A percentile compares a stretch with the other conserved stretches of the same genome.
These are phyloP conservation scores for Drosophila prosaltans DNA, from an alignment of 1,140 invertebrate species.

Conservation along the genomic window DNA sequence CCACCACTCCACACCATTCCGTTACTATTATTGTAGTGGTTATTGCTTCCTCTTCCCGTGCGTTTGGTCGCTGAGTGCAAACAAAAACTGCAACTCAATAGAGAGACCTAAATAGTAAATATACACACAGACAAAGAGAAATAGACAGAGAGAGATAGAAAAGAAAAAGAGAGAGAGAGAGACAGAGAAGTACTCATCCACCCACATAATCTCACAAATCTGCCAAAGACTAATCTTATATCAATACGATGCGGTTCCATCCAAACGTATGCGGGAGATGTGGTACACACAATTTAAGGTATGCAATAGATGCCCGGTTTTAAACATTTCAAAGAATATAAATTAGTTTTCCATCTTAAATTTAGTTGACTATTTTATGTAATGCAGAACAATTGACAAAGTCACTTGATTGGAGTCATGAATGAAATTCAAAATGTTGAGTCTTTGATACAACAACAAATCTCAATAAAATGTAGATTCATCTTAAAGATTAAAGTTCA, in stretches of 20 bases:
- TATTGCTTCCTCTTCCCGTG: constrained; percentile 35
- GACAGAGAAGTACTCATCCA: neutral
- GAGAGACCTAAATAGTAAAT: constrained; percentile 72
- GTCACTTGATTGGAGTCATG: no score
- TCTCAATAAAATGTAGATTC: no score
- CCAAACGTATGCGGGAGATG: no score
- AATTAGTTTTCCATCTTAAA: no score
- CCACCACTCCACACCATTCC: neutral
- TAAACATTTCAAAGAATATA: no score
- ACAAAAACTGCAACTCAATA: constrained; percentile 77
- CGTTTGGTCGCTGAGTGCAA: constrained; percentile 63
- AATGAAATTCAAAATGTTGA: no score
- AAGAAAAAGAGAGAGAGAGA: neutral
- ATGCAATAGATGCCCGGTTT: no score
- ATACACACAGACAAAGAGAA: constrained; percentile 17
- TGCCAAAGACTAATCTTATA: constrained; percentile 50
- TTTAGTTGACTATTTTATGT: no score
- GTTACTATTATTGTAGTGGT: constrained; percentile 37
- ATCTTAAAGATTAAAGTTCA: no score
- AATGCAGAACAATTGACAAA: no score
- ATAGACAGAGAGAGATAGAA: neutral
- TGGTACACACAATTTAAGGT: no score
- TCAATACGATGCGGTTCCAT: constrained; percentile 38
- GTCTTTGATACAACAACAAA: no score
- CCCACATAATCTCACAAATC: constrained; percentile 35